Percentiles rank a stretch among this genome's conserved stretches.
Conservation (phyloP, 2,888 invertebrate species). For the Euphydryas editha region DNA sequence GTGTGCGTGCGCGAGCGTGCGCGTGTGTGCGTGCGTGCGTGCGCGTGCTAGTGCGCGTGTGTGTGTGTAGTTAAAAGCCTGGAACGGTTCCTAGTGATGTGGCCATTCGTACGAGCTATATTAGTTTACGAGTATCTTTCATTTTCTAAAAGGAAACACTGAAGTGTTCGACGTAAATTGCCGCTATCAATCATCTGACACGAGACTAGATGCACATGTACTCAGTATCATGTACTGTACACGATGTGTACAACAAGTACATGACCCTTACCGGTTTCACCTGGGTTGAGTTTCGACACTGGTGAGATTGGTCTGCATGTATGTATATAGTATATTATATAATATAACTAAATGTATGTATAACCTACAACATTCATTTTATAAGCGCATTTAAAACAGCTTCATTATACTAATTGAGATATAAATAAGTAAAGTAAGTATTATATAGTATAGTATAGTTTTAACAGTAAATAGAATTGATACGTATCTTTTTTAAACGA, state of each 20-base stretch:
- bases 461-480: no score
- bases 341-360: no score
- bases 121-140: conserved; percentile 16
- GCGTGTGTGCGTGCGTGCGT: neutral
- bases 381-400: no score
- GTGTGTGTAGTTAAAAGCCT: neutral
- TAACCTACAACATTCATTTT: no score
- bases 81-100: neutral
- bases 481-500: neutral
- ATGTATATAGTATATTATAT: no score
- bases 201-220: conserved; percentile 11
- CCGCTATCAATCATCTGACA: conserved; percentile 34
- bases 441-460: no score
- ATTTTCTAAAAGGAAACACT: conserved; percentile 25
- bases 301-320: no score
- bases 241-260: neutral
- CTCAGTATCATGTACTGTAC: neutral
- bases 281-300: no score
- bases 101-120: neutral
- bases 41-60: neutral
- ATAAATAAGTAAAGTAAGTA: no score
- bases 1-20: no score
- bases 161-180: conserved; percentile 31
- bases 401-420: no score
- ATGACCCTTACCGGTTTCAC: no score